These are phyloP conservation scores for Antedon mediterranea DNA, from an alignment of 53 echinoderm and acorn worm genomes.

Conservation along the genomic window DNA sequence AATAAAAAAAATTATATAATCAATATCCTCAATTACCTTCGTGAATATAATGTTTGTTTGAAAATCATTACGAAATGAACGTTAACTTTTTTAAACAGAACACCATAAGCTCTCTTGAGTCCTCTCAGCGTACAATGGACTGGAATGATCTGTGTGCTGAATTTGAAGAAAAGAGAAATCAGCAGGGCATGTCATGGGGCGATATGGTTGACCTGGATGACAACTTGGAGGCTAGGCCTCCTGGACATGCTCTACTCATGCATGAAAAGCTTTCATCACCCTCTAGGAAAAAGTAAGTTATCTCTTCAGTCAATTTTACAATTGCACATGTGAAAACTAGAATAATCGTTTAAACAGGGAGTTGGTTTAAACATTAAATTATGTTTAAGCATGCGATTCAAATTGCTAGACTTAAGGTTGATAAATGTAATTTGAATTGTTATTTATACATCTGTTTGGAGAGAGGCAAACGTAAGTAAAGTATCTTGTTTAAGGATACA, in stretches of 20 bases:
- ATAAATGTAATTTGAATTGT: too few relatives aligned
- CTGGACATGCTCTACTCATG: conserved; percentile 96
- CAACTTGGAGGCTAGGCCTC: conserved; percentile 59
- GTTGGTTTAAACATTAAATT: too few relatives aligned
- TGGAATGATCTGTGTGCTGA: conserved; percentile 82
- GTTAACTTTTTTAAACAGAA: conserved; percentile 33
- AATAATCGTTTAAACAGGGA: not conserved
- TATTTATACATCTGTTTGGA: too few relatives aligned
- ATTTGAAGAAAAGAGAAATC: conserved; percentile 49
- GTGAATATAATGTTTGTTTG: too few relatives aligned
- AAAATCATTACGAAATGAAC: too few relatives aligned
- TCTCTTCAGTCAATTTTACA: not conserved
- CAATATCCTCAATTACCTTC: too few relatives aligned
- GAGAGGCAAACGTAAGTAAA: too few relatives aligned
- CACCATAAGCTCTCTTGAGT: conserved; percentile 78
- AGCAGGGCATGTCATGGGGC: conserved; percentile 51
- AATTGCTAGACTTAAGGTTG: too few relatives aligned
- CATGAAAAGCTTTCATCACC: conserved; percentile 98
- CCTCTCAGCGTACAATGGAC: conserved; percentile 56
- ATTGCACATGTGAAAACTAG: not conserved
- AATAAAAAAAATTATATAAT: too few relatives aligned
- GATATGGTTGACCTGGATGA: conserved; percentile 70
- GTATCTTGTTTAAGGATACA: too few relatives aligned
- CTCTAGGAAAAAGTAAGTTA: conserved; percentile 72
- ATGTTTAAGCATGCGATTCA: too few relatives aligned